phyloP scores from a whole-genome alignment of 92 coral and sea anemone genomes.

The Porites evermanni region DNA sequence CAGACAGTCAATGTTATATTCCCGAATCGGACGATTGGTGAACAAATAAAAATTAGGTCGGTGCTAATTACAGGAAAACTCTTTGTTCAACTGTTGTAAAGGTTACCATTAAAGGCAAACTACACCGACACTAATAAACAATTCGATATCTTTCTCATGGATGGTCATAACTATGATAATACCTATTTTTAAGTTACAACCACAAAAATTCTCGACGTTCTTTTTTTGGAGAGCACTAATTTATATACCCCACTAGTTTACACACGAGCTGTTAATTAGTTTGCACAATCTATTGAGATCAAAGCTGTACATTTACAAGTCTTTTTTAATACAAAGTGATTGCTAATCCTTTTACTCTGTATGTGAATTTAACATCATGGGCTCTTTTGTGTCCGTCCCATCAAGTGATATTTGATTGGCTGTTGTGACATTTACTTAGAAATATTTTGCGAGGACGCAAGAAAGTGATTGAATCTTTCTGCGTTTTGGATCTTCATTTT shows the following conservation, averaged over 20 bases:
- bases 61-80: conserved; percentile 9
- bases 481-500: background rate
- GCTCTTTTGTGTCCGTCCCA: background rate
- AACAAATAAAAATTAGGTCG: conserved; percentile 9
- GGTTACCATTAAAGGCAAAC: background rate
- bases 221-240: background rate
- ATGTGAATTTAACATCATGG: background rate
- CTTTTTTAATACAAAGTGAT: conserved; percentile 7
- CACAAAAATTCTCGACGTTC: background rate
- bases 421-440: too few species aligned
- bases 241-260: background rate
- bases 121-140: background rate
- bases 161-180: background rate
- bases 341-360: conserved; percentile 27
- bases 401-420: background rate
- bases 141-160: background rate
- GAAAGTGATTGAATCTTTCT: background rate
- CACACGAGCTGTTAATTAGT: conserved; percentile 18
- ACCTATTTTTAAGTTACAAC: background rate
- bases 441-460: background rate
- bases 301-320: conserved; percentile 8
- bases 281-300: background rate
- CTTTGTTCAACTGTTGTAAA: background rate
- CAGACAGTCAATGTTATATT: background rate
- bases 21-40: background rate